Evolutionary conservation across 2,797 vertebrate species (phyloP).

Genomic region (Cyclopterus lumpus): DNA sequence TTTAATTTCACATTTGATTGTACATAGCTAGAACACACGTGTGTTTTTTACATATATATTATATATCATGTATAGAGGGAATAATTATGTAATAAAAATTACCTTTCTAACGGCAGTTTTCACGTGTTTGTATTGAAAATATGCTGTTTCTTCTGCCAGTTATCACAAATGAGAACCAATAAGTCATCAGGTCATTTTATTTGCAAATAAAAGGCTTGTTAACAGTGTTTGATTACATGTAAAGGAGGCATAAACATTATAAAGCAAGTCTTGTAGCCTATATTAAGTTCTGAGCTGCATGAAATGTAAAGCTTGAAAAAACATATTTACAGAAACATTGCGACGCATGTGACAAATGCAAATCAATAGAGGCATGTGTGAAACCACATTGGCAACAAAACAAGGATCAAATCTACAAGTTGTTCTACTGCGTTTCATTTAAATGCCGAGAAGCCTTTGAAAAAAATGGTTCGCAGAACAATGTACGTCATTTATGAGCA

Average conservation of each 20-base stretch:
- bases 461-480: not conserved
- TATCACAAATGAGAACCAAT: not conserved
- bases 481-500: not conserved
- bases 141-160: not conserved
- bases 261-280: constrained; percentile 19
- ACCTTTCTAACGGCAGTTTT: constrained; percentile 46
- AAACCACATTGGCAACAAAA: constrained; percentile 56
- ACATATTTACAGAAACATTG: constrained; percentile 20
- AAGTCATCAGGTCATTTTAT: constrained; percentile 26
- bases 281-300: constrained; percentile 26
- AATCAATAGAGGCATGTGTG: constrained; percentile 32
- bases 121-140: not conserved
- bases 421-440: not conserved
- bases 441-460: not conserved
- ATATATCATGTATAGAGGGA: constrained; percentile 34
- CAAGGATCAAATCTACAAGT: not conserved
- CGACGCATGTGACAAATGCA: not conserved
- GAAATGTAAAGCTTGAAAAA: constrained; percentile 34
- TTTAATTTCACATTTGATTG: constrained; percentile 59
- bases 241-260: not conserved
- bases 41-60: constrained; percentile 26
- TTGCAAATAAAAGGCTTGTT: constrained; percentile 22
- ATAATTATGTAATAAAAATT: constrained; percentile 44
- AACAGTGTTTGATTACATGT: not conserved
- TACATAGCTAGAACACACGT: constrained; percentile 50